Evolutionary conservation across 2,888 invertebrate species (phyloP), one percentile per base, ranked within the genome.

Genomic region (Smittia aterrima): DNA sequence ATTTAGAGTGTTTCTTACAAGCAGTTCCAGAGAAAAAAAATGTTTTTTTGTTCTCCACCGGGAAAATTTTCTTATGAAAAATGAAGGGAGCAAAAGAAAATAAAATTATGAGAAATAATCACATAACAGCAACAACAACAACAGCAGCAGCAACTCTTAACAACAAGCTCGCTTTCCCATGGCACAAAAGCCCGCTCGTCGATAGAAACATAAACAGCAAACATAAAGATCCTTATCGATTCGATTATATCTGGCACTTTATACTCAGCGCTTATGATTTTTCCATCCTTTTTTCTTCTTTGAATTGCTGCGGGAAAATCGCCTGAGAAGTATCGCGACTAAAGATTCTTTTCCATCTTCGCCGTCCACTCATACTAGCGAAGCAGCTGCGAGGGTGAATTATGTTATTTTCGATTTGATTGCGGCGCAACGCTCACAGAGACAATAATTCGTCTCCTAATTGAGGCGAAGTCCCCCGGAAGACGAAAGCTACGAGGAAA

Each of bases 191-290:
- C 47, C 47, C 47, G 47, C 6, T 47, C 47, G 47, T 47, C 47
- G 47, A 47, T 22, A 38, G 40, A 67, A 67, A 67, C 66, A 67
- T 67, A 67, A 64, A 64, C 27, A 64, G 64, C 25, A 58, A 20
- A 67, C 66, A 40, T 66, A 20, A 67, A 64, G 64, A 64, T 64
- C 40, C 22, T 67, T 67, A 67, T 67, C 64, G 64, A 24, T 22
- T 58, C 58, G 58, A 58, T 58, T 58, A 58, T 58, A 58, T 58
- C 58, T 58, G 20, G 22, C 58, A 58, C 20, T 58, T 22, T 22
- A 58, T 58, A 22, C 58, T 58, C 24, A 22, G 16, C 58, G 9
- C 7, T 58, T 58, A 22, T 22, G 25, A 24, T 64, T 64, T 18
- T 1, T 24, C 18, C 11, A 13, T 11, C 27, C 22, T 64, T n/a